These are phyloP conservation scores for Silurus meridionalis DNA, from an alignment of 2,113 vertebrate genomes.

Conservation along the genomic window DNA sequence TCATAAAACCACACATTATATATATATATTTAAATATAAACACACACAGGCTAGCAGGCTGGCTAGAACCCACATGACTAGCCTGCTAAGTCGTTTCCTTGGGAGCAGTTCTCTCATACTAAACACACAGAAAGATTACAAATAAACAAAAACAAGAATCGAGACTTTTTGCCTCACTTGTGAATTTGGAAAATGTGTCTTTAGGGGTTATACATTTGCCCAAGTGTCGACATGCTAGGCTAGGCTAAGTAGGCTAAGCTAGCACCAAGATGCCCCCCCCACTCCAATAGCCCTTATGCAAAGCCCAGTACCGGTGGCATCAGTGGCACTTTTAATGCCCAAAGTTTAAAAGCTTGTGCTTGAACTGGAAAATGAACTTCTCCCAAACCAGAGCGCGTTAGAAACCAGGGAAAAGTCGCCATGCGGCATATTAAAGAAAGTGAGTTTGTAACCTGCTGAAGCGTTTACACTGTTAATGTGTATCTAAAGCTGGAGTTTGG, in stretches of 20 bases:
- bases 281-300: neutral
- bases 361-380: neutral
- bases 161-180: too few species aligned
- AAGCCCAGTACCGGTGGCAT: slow-evolving; percentile 35
- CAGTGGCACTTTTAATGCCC: slow-evolving; percentile 37
- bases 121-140: too few species aligned
- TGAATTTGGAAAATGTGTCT: too few species aligned
- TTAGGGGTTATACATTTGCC: too few species aligned
- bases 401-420: too few species aligned
- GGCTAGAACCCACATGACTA: neutral
- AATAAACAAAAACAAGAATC: too few species aligned
- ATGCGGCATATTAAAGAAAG: neutral
- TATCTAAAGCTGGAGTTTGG: neutral
- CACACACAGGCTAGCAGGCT: neutral
- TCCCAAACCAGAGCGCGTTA: too few species aligned
- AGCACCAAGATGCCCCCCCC: neutral
- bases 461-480: neutral
- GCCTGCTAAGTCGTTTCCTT: neutral
- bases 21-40: too few species aligned
- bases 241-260: slow-evolving; percentile 25
- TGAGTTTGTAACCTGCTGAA: neutral
- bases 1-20: too few species aligned
- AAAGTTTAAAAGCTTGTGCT: slow-evolving; percentile 5
- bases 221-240: neutral
- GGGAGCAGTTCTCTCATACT: neutral